Base-by-base conservation (phyloP, 2,113 vertebrate genomes). In the Myiozetetes cayanensis region DNA sequence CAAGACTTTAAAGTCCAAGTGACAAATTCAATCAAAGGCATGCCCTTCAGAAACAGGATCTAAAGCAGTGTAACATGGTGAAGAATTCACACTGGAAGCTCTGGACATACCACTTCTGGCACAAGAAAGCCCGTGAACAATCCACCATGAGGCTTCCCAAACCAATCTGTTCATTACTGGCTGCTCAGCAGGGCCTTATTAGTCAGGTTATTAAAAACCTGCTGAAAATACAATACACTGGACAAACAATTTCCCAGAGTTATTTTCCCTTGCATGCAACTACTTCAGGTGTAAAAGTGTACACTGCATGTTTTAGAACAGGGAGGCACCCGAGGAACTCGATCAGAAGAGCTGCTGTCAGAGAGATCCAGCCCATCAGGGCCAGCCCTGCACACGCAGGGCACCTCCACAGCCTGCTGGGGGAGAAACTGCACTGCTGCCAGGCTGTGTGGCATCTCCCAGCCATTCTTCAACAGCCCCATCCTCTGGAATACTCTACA, bases 1-100 rank as follows among this genome's bases (percentile, higher is more conserved):
- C 43, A 52, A 81, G 68, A 53, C 77, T 95, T 89, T 50, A 33
- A 96, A 96, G 88, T 59, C 87, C 83, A 86, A 89, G 76, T 65
- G 86, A 89, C 86, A 92, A 82, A 81, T 68, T 83, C 83, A 85
- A 86, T 94, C 87, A 86, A 78, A 94, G 80, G 53, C 66, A 41
- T 68, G 65, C 68, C 90, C 63, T 68, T 96, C 90, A 94, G 86
- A 92, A 90, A 66, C 8, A 31, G 17, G 24, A 90, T 87, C 79
- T 92, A 53, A 96, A 77, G 85, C 85, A 77, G 65, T 46, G 4
- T 23, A 75, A 78, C 58, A 50, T 56, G 43, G 68, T 49, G 52
- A 65, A 84, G 68, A 68, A 90, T 85, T 88, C 75, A 44, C 61
- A 81, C 47, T 49, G 52, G 27, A 79, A 91, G 37, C 44, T 83